Conservation (phyloP, 1,140 invertebrate species). For the Gonioctena quinquepunctata region DNA sequence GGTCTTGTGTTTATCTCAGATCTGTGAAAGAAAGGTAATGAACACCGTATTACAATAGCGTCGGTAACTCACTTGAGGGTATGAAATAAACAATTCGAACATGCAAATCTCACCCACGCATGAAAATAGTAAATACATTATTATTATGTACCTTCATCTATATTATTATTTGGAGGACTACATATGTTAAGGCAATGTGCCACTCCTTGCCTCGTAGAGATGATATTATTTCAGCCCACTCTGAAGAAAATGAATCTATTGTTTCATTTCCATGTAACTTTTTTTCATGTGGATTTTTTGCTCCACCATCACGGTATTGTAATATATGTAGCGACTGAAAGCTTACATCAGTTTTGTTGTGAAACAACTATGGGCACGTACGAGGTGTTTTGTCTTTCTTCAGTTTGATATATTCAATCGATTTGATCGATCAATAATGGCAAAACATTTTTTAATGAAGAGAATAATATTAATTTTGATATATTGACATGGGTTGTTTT, state of each 20-base stretch:
- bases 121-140: constrained; percentile 33
- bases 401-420: no score
- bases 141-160: constrained; percentile 39
- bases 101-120: constrained; percentile 37
- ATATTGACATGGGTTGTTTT: no score
- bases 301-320: constrained; percentile 5
- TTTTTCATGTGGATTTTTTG: constrained; percentile 1
- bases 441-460: no score
- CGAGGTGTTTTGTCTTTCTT: neutral
- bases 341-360: neutral
- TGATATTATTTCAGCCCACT: constrained; percentile 32
- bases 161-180: constrained; percentile 33
- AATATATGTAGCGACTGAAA: neutral
- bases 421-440: no score
- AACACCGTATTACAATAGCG: constrained; percentile 2
- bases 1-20: neutral
- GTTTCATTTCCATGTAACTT: constrained; percentile 11
- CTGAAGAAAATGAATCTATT: constrained; percentile 10
- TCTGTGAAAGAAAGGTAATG: neutral
- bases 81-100: constrained; percentile 14
- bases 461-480: no score
- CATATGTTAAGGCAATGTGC: constrained; percentile 28
- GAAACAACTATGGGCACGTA: neutral
- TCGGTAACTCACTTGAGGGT: neutral
- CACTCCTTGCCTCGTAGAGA: constrained; percentile 30